Evolutionary conservation across 2,113 vertebrate species (phyloP).

Genomic region (human (Homo sapiens)): GRCh38 chr7:50779501-50780000

Average conservation of each 20-base stretch:
- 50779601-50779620: not conserved
- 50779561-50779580: not conserved
- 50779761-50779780: not conserved
- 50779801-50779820: not conserved
- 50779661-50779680: not conserved
- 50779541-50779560: not conserved
- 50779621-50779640: not conserved
- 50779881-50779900: not conserved
- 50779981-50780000: not conserved
- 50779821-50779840: not conserved
- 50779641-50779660: not conserved
- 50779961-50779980: not conserved
- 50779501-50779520: too few species aligned
- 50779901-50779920: not conserved
- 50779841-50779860: not conserved
- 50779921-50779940: not conserved
- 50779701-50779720: accelerated
- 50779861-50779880: not conserved
- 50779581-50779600: not conserved
- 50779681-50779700: not conserved
- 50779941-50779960: not conserved
- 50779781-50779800: not conserved
- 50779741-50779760: not conserved
- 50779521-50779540: not conserved
- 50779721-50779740: not conserved